phyloP scores from a whole-genome alignment of 1,140 invertebrate genomes.

The Camponotus floridanus region DNA sequence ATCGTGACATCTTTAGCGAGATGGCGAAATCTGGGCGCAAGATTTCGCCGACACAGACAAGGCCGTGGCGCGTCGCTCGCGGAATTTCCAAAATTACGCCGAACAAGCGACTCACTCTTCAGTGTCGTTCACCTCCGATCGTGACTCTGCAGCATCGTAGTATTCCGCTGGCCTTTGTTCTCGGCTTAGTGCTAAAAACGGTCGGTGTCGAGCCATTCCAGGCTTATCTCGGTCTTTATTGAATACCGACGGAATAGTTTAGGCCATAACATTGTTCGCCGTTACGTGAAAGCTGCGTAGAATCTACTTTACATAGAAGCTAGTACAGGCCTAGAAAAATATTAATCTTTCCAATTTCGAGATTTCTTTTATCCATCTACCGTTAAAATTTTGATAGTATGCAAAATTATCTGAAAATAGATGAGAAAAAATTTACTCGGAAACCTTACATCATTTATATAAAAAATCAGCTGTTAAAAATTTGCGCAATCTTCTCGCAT shows the following conservation, averaged over 20 bases:
- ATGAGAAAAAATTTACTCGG: neutral
- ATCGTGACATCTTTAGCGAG: neutral
- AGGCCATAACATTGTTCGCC: conserved; percentile 14
- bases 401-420: neutral
- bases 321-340: neutral
- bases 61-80: conserved; percentile 26
- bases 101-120: conserved; percentile 27
- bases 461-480: neutral
- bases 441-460: neutral
- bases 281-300: conserved; percentile 40
- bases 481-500: no score
- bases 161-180: conserved; percentile 44
- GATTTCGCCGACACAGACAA: conserved; percentile 43
- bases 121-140: conserved; percentile 72
- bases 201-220: conserved; percentile 46
- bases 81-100: conserved; percentile 75
- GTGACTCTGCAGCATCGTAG: conserved; percentile 49
- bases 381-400: neutral
- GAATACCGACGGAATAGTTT: conserved; percentile 50
- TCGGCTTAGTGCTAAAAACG: conserved; percentile 63
- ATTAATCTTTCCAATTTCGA: neutral
- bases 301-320: neutral
- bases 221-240: conserved; percentile 71
- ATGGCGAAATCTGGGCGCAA: conserved; percentile 51
- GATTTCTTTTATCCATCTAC: neutral